Conservation (phyloP, 1,140 invertebrate species). For the Trissolcus basalis region DNA sequence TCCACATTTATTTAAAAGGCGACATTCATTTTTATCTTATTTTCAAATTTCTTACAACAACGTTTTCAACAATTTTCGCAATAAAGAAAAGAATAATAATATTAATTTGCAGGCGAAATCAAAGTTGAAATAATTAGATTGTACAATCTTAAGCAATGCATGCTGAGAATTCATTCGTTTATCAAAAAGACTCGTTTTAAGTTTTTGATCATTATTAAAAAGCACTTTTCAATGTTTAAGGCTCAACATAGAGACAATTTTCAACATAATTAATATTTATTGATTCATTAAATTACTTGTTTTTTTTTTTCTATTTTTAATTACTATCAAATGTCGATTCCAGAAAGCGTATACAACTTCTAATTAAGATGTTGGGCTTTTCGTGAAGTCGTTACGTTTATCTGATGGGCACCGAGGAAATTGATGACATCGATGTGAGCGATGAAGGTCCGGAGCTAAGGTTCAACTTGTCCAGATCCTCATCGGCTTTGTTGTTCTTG, state of each 20-base stretch:
- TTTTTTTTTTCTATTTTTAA: slow-evolving; percentile 3
- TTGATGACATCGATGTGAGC: slow-evolving; percentile 70
- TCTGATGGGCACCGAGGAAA: slow-evolving; percentile 69
- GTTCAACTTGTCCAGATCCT: slow-evolving; percentile 79
- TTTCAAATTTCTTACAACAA: no score
- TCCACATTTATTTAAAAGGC: no score
- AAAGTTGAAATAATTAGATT: no score
- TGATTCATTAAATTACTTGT: slow-evolving; percentile 6
- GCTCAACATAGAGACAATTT: background rate
- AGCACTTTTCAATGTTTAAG: background rate
- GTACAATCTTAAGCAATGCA: no score
- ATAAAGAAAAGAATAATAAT: no score
- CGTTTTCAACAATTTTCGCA: no score
- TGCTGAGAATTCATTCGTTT: no score
- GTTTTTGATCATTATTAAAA: slow-evolving; percentile 7
- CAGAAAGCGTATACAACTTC: slow-evolving; percentile 21
- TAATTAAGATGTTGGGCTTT: slow-evolving; percentile 24
- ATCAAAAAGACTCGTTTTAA: no score
- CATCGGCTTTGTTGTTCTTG: slow-evolving; percentile 93
- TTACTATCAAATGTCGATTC: slow-evolving; percentile 33
- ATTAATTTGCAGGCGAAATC: no score
- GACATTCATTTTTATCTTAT: no score
- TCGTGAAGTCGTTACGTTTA: slow-evolving; percentile 58
- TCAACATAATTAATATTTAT: background rate
- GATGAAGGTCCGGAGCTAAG: slow-evolving; percentile 72